Conservation (phyloP, 2,113 vertebrate species). For the Gambusia holbrooki region DNA sequence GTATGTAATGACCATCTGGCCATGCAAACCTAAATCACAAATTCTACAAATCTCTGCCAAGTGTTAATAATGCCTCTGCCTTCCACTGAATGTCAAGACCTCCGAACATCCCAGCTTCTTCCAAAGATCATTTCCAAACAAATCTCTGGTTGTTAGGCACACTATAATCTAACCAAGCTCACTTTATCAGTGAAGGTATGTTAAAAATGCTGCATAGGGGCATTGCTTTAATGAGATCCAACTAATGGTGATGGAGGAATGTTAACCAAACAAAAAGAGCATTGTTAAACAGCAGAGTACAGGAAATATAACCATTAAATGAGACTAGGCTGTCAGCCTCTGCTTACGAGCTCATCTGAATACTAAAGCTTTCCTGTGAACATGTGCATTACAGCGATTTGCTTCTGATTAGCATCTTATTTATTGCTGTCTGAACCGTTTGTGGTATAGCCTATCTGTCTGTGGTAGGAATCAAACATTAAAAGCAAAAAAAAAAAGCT, state of each 20-base stretch:
- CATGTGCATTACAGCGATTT: slow-evolving; percentile 41
- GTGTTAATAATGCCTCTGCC: not conserved
- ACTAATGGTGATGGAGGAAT: not conserved
- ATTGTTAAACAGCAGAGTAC: slow-evolving; percentile 26
- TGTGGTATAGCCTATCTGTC: not conserved
- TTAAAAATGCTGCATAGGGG: not conserved
- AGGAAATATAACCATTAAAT: slow-evolving; percentile 49
- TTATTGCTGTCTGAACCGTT: slow-evolving; percentile 29
- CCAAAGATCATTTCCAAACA: not conserved
- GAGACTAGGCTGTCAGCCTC: slow-evolving; percentile 38
- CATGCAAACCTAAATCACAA: no score
- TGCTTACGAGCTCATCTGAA: slow-evolving; percentile 6
- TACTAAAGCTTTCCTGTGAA: slow-evolving; percentile 18
- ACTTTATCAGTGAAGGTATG: not conserved
- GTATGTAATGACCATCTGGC: no score
- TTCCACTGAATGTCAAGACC: not conserved
- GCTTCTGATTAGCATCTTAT: slow-evolving; percentile 48
- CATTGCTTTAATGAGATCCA: not conserved
- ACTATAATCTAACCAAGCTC: not conserved
- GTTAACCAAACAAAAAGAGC: not conserved
- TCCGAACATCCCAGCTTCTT: not conserved
- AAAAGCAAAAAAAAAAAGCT: not conserved
- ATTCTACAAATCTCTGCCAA: not conserved
- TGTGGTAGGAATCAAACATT: not conserved
- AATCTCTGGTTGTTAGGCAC: not conserved